Evolutionary conservation across 2,797 vertebrate species (phyloP), one percentile per base, ranked within the genome.

Genomic region (Thaleichthys pacificus): DNA sequence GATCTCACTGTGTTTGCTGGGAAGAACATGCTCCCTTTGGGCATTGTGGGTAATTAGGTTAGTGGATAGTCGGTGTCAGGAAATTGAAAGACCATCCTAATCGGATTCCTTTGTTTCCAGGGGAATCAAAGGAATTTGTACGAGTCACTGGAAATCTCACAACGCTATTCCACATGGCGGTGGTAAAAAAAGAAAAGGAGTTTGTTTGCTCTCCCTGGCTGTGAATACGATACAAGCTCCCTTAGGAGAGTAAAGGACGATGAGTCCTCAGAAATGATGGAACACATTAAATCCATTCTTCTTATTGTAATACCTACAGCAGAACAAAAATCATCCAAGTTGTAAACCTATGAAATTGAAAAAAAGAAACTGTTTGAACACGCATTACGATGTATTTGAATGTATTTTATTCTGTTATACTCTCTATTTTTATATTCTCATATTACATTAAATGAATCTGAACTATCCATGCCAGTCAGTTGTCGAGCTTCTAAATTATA

Each of bases 61-160:
- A 97, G 96, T 95, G 95, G 96, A 96, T 95, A 96, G 95, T 96
- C 95, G 93, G 93, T 95, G 96, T 96, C 96, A 97, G 95, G 95
- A 96, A 98, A 98, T 97, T 97, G 97, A 98, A 97, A 98, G 96
- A 95, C 93, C 92, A 93, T 93, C 92, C 95, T 77, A 95, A 96
- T 97, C 96, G 94, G 94, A 95, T 97, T 97, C 90, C 89, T 94
- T 94, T 93, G 90, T 95, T 96, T 95, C 93, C 91, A 95, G 85
- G 93, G 86, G 89, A 91, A 95, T 96, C 95, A 95, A 95, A 96
- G 87, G 94, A 94, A 94, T 96, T 94, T 94, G 93, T 96, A 93
- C 93, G 94, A 96, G 95, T 93, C 95, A 93, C 92, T 80, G 93
- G 93, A 96, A 95, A 95, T 94, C 91, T 91, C 90, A 73, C 84